A percentile compares a stretch with the other conserved stretches of the same genome.
Evolutionary conservation across 1,140 invertebrate species (phyloP).

Genomic region (Drosophila eugracilis): DNA sequence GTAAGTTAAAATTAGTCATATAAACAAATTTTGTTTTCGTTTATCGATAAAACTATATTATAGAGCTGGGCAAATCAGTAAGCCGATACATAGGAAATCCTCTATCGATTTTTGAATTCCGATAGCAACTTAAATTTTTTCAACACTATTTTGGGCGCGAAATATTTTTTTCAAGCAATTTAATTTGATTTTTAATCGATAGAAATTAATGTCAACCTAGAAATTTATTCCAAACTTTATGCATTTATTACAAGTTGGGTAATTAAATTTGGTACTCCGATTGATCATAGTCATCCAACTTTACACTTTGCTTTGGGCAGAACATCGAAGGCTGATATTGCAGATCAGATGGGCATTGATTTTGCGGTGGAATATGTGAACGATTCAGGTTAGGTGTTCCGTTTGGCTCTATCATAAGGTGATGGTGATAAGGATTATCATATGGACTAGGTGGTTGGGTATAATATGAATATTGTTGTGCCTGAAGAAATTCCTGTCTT

Average conservation of each 20-base stretch:
- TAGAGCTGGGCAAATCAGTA: slow-evolving; percentile 7
- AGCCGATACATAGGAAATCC: neutral
- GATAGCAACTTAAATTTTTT: neutral
- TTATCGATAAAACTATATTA: slow-evolving; percentile 1
- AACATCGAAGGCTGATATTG: neutral
- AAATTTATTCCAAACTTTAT: neutral
- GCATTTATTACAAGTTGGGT: neutral
- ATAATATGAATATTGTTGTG: neutral
- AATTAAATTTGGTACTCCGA: slow-evolving; percentile 16
- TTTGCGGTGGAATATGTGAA: neutral
- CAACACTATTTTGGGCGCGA: slow-evolving; percentile 5
- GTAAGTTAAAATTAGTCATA: slow-evolving; percentile 34
- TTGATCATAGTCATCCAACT: neutral
- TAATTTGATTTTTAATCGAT: too few species aligned
- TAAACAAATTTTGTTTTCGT: slow-evolving; percentile 38
- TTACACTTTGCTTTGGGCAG: neutral
- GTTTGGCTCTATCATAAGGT: too few species aligned
- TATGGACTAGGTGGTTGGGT: neutral
- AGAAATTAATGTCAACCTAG: too few species aligned
- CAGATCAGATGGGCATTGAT: neutral
- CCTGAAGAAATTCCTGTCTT: neutral
- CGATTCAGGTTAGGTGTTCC: neutral
- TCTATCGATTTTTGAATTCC: neutral
- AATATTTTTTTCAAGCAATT: neutral
- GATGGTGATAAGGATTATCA: neutral